A percentile compares a stretch with the other conserved stretches of the same genome.
These are phyloP conservation scores for Cotesia glomerata DNA, from an alignment of 1,140 invertebrate species.

Conservation along the genomic window DNA sequence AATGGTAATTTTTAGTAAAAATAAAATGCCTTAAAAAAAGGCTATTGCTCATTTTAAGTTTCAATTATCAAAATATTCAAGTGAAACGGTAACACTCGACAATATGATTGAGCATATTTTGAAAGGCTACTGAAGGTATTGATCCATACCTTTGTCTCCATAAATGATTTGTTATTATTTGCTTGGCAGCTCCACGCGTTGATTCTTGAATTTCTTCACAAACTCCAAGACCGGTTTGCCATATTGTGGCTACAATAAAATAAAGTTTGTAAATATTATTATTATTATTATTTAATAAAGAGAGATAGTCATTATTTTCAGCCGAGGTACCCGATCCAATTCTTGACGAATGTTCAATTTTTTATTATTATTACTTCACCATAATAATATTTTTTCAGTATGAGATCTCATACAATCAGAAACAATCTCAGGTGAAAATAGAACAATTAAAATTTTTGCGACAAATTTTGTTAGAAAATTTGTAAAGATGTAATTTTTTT, in stretches of 20 bases:
- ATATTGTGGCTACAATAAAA: slow-evolving; percentile 58
- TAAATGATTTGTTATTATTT: slow-evolving; percentile 53
- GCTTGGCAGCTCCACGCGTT: slow-evolving; percentile 44
- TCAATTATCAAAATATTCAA: slow-evolving; percentile 29
- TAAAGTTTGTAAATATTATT: slow-evolving; percentile 6
- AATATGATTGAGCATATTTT: slow-evolving; percentile 60
- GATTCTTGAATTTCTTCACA: slow-evolving; percentile 62
- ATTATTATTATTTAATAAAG: not conserved
- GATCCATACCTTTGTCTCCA: slow-evolving; percentile 59
- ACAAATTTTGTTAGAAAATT: no score
- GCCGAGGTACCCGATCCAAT: no score
- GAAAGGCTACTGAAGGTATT: slow-evolving; percentile 54
- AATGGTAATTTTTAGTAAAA: no score
- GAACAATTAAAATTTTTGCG: no score
- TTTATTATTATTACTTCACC: no score
- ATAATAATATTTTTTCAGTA: no score
- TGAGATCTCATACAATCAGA: no score
- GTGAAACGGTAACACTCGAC: slow-evolving; percentile 56
- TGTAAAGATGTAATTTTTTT: no score
- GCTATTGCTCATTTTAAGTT: slow-evolving; percentile 1
- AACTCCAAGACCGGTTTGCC: slow-evolving; percentile 55
- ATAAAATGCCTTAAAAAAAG: not conserved
- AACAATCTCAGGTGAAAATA: no score
- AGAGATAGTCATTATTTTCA: not conserved
- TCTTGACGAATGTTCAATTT: no score